Evolutionary conservation across 2,888 invertebrate genomes (phyloP), one percentile per base, ranked within the genome.

Genomic region (Dicranocentrus wangi): DNA sequence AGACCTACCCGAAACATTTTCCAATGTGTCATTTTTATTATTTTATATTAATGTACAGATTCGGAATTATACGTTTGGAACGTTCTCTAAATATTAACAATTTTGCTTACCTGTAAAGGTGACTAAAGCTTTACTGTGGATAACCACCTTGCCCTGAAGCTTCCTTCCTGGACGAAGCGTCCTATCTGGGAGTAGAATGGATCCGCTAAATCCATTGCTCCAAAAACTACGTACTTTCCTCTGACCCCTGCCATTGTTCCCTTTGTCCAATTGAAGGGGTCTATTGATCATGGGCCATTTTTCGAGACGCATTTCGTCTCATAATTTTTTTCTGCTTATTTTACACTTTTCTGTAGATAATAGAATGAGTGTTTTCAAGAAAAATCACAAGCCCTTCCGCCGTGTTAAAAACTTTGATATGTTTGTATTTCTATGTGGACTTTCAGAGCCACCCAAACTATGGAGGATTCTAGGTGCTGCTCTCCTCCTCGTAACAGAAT

Each of bases 191-290:
- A 79, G 28, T 17, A 71, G 13, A 8, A 79, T 71, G 17, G 79
- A 79, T n/a, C 71, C 79, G 23, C 79, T 79, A 27, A 79, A 79
- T 21, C 79, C 79, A 72, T 79, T 79, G 32, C 79, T 79, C 79
- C 79, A 79, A n/a, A 79, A 79, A 27, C 79, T 79, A 17, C 79
- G 63, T 32, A 79, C 79, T 43, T 79, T 79, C 19, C 68, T n/a
- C 43, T 23, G 43, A n/a, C 68, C 60, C 10, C 53, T 10, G 8
- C 72, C 61, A 47, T 28, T 53, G 19, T 27, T 47, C 1, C 32
- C 53, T 51, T 79, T 79, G 3, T 79, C 71, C 28, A 71, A 17
- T 28, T 72, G 71, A 13, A 79, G 19, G 17, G 79, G 65, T 65
- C 79, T 39, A 42, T 71, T 79, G n/a, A 79, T 66, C 39, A 53